A percentile compares a stretch with the other conserved stretches of the same genome.
Evolutionary conservation across 92 coral and sea anemone species (phyloP).

Genomic region (Siderastrea radians): DNA sequence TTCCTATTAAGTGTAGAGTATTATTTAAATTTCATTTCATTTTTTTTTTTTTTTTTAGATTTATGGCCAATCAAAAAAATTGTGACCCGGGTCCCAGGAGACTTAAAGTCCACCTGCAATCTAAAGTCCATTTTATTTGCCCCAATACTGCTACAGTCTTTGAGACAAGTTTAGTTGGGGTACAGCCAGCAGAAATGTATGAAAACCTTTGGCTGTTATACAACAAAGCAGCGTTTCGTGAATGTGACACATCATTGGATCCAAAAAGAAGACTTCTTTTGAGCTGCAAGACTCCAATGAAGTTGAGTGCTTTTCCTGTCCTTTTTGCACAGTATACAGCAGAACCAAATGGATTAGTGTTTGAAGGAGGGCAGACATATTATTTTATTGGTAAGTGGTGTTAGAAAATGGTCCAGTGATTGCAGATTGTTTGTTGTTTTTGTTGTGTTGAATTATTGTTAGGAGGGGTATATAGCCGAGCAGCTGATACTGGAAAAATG

Average conservation of each 20-base stretch:
- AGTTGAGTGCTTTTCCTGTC: slow-evolving; percentile 5
- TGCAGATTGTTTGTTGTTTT: no score
- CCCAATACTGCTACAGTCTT: slow-evolving; percentile 48
- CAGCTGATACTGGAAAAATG: no score
- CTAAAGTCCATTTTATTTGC: slow-evolving; percentile 50
- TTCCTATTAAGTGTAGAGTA: background rate
- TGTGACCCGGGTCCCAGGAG: slow-evolving; percentile 26
- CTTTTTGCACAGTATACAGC: slow-evolving; percentile 5
- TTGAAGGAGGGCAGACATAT: slow-evolving; percentile 31
- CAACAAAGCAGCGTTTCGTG: slow-evolving; percentile 35
- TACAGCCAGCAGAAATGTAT: slow-evolving; percentile 25
- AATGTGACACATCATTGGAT: slow-evolving; percentile 47
- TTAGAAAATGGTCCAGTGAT: no score
- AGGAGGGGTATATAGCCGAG: no score
- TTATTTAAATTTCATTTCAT: background rate
- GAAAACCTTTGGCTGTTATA: slow-evolving; percentile 63
- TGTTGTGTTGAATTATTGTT: no score
- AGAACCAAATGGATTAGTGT: background rate
- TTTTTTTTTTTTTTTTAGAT: slow-evolving; percentile 36
- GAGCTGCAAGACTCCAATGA: slow-evolving; percentile 33
- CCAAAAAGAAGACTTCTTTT: background rate
- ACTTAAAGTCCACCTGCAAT: slow-evolving; percentile 38
- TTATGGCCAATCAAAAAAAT: slow-evolving; percentile 21
- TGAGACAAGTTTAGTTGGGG: background rate
- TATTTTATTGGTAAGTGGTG: slow-evolving; percentile 55